phyloP scores from a whole-genome alignment of 2,113 vertebrate species.

The Zosterops borbonicus region DNA sequence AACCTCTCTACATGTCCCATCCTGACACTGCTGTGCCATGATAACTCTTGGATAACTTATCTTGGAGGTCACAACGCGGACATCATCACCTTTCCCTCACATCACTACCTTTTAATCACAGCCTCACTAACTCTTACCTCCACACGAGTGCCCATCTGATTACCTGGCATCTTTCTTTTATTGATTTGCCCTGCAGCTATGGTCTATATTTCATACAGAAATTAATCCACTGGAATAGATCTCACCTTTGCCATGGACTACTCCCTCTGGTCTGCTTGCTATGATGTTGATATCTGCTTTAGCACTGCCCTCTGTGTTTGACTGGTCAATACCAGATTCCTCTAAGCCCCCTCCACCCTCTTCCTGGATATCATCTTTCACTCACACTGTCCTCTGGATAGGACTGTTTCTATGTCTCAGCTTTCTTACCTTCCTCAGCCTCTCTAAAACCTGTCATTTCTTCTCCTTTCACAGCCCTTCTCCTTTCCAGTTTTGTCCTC shows the following conservation, averaged over 20 bases:
- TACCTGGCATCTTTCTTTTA: background rate
- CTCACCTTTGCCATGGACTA: background rate
- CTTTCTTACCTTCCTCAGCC: background rate
- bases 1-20: background rate
- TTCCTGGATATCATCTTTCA: background rate
- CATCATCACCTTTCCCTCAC: background rate
- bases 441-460: background rate
- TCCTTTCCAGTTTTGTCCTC: background rate
- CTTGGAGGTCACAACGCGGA: background rate
- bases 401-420: background rate
- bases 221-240: background rate
- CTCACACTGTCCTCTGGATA: background rate
- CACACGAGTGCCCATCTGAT: background rate
- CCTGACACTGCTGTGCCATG: background rate
- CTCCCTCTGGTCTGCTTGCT: background rate
- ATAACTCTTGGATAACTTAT: background rate
- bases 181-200: background rate
- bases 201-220: background rate
- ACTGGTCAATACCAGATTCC: background rate
- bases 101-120: background rate
- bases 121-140: background rate
- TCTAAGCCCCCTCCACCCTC: background rate
- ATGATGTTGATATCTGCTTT: accelerated
- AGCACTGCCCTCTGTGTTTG: background rate
- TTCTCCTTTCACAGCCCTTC: background rate